Base-by-base conservation (phyloP, 2,888 invertebrate genomes). In the Eumerus sabulonum region DNA sequence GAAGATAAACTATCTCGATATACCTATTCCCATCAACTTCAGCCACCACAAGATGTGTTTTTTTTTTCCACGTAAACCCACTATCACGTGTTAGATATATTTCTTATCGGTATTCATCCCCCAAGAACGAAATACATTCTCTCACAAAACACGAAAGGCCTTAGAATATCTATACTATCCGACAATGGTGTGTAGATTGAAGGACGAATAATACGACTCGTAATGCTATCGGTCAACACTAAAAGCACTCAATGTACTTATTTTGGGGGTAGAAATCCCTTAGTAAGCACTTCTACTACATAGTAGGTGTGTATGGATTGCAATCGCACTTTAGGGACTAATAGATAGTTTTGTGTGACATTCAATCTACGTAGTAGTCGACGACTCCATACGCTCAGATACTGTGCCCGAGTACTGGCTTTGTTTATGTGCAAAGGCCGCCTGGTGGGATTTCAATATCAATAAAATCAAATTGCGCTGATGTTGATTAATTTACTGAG, bases 251-350 rank as follows among this genome's bases (percentile, higher is more conserved):
- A 7, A 27, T 7, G 27, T 27, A 27, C 27, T 7, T 27, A 27
- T 7, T 27, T 27, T 27, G 3, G 27, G 12, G 62, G 14, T 13
- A 16, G 27, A 50, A 50, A 63, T 19, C 48, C 54, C 71, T 71
- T 62, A 71, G 14, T 50, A 42, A 63, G 56, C 47, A 47, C 13
- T 4, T n/a, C 27, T 12, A 19, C 17, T 5, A 5, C 14, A 13
- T 27, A 12, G 42, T 63, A 40, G 57, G 60, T 50, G 73, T 62
- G 27, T 27, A 11, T 35, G 45, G 53, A 51, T 56, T 19, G 48
- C 70, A 36, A 64, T 64, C 12, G 70, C 35, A 64, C 76, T 70
- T 76, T 51, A 42, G 59, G 72, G 56, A 67, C 72, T 66, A 76
- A 59, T 42, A 59, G 64, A 59, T 51, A 70, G 53, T 54, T 48